Base-by-base conservation (phyloP, 1,140 invertebrate species). In the Aphaenogaster ashmeadi region DNA sequence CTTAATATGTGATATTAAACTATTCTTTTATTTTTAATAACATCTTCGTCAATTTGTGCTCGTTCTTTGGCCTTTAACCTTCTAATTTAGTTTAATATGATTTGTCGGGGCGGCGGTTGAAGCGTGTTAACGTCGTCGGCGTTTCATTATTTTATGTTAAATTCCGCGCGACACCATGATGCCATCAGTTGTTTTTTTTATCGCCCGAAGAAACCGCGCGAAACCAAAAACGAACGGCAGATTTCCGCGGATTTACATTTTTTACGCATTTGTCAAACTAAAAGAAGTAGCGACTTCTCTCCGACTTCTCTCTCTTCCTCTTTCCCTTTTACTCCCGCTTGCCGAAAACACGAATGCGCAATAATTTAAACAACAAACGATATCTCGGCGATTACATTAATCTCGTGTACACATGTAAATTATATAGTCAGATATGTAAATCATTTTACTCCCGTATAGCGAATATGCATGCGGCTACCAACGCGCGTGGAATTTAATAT, bases 201-300 rank as follows among this genome's bases (percentile, higher is more conserved):
- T 80, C 44, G 44, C 2, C 9, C 21, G 44, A 67, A 21, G 9
- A 36, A 27, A 13, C 15, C 6, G 15, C 54, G 41, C 41, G n/a
- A 67, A 15, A 52, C 33, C 11, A 60, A 38, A 64, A 66, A 6
- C 13, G 60, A 79, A 7, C 18, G 13, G n/a, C n/a, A 50, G n/a
- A 80, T 67, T 80, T 67, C 3, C 13, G 60, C 0, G 9, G 8
- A 80, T 80, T 80, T 38, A 67, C 60, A 80, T 80, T 80, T 80
- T 67, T 52, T n/a, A 47, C 33, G n/a, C 60, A 52, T 80, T 80
- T 67, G n/a, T 80, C 77, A 80, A 52, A 27, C 38, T 15, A 9
- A 52, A 80, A 66, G 15, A 44, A 79, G 44, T 47, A 66, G n/a
- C 60, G 7, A n/a, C 21, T 69, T 50, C 41, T 15, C 38, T 69